Percentiles rank a stretch among this genome's conserved stretches.
Conservation (phyloP, 2,888 invertebrate species). For the Lottia gigantea region DNA sequence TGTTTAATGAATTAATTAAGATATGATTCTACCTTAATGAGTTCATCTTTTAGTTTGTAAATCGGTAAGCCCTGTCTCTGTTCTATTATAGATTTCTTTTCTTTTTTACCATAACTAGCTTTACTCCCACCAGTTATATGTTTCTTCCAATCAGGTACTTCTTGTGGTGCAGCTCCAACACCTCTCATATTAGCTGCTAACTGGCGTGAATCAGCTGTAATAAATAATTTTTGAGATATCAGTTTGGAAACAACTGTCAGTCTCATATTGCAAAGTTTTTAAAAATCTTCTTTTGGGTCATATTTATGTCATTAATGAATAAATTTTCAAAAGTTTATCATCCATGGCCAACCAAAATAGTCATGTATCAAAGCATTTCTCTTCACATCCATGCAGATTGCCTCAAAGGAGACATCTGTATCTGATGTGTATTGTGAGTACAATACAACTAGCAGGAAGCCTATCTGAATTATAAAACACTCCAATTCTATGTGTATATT, state of each 20-base stretch:
- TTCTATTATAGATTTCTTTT: slow-evolving; percentile 91
- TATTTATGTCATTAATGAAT: too few relatives aligned
- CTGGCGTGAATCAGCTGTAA: slow-evolving; percentile 74
- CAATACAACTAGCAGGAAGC: too few relatives aligned
- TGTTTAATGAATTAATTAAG: too few relatives aligned
- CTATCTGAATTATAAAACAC: too few relatives aligned
- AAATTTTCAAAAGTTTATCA: too few relatives aligned
- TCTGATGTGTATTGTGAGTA: too few relatives aligned
- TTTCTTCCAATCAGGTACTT: slow-evolving; percentile 99
- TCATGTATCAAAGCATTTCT: too few relatives aligned
- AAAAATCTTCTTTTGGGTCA: too few relatives aligned
- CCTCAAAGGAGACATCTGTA: too few relatives aligned
- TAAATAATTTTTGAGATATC: slow-evolving; percentile 11
- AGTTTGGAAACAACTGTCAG: not conserved
- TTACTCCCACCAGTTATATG: slow-evolving; percentile 98
- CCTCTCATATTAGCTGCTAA: slow-evolving; percentile 85
- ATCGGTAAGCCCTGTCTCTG: slow-evolving; percentile 96
- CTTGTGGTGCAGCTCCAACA: slow-evolving; percentile 73
- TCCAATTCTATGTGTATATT: too few relatives aligned
- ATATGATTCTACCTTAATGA: slow-evolving; percentile 79
- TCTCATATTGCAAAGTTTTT: not conserved
- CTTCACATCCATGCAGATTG: too few relatives aligned
- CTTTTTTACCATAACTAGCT: slow-evolving; percentile 97
- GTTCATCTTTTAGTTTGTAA: slow-evolving; percentile 92
- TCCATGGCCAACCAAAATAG: too few relatives aligned